phyloP scores from a whole-genome alignment of 2,888 invertebrate species.

The Pollenia griseotomentosa region DNA sequence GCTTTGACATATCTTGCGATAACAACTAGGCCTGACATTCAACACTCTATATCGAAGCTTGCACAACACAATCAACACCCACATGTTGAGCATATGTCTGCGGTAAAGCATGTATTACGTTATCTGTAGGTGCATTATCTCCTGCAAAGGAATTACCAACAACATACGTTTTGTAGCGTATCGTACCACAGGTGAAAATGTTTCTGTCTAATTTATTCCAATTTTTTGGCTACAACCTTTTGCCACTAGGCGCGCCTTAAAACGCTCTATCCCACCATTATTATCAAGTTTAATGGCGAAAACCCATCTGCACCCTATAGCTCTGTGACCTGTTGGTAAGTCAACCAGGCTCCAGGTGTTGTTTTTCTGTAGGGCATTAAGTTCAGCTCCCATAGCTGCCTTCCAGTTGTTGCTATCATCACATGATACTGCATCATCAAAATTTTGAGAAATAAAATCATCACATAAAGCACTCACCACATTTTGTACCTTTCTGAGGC shows the following conservation, averaged over 20 bases:
- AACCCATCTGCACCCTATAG: slow-evolving; percentile 72
- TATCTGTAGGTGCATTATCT: slow-evolving; percentile 66
- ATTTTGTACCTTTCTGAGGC: slow-evolving; percentile 64
- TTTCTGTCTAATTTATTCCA: slow-evolving; percentile 68
- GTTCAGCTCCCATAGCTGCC: slow-evolving; percentile 69
- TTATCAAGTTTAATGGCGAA: slow-evolving; percentile 62
- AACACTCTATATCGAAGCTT: slow-evolving; percentile 21
- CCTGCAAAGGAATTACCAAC: slow-evolving; percentile 67
- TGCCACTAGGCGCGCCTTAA: slow-evolving; percentile 67
- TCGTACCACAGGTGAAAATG: slow-evolving; percentile 71
- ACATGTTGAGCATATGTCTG: too few relatives aligned
- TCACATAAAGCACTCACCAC: slow-evolving; percentile 40
- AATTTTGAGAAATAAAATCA: slow-evolving; percentile 54
- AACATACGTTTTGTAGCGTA: slow-evolving; percentile 66
- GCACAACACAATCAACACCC: background rate
- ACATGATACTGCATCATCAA: slow-evolving; percentile 60
- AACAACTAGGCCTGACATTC: slow-evolving; percentile 20
- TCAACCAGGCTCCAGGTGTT: slow-evolving; percentile 69
- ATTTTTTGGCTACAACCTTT: slow-evolving; percentile 67
- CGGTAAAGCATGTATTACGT: too few relatives aligned
- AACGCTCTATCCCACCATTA: slow-evolving; percentile 65
- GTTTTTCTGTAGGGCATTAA: slow-evolving; percentile 61
- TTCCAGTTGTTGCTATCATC: slow-evolving; percentile 62
- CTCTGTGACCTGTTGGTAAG: slow-evolving; percentile 59
- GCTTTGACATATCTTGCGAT: slow-evolving; percentile 4